Conservation (phyloP, 2,797 vertebrate genomes). For the Gephyroberyx darwinii region DNA sequence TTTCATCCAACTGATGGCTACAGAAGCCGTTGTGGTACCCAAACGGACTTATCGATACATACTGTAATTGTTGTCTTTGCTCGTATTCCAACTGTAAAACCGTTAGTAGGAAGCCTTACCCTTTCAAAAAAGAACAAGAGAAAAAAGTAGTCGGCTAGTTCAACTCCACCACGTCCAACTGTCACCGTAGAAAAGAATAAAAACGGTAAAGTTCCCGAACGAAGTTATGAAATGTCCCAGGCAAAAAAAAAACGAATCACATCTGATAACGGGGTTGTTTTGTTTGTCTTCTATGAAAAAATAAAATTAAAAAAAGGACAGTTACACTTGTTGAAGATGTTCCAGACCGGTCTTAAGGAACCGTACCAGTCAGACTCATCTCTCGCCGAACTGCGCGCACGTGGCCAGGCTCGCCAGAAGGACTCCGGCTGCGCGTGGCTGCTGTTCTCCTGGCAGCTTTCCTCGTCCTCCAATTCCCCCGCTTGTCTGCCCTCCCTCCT, state of each 20-base stretch:
- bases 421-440: conserved; percentile 49
- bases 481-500: conserved; percentile 2
- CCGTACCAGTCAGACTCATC: conserved; percentile 11
- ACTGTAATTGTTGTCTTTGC: not conserved
- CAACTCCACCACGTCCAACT: not conserved
- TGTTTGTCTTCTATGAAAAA: not conserved
- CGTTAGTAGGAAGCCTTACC: not conserved
- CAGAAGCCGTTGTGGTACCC: not conserved
- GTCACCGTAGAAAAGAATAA: not conserved
- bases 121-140: not conserved
- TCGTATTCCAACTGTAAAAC: not conserved
- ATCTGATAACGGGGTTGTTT: not conserved
- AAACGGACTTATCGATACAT: not conserved
- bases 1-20: not conserved
- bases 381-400: conserved; percentile 24
- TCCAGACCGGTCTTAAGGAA: conserved; percentile 13
- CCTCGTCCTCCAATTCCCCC: conserved; percentile 6
- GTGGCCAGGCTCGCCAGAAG: conserved; percentile 28
- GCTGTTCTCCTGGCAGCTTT: conserved; percentile 34
- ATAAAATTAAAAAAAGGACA: not conserved
- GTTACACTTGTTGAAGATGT: conserved; percentile 54
- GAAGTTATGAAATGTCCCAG: conserved; percentile 13
- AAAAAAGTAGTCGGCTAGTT: conserved; percentile 10
- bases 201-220: conserved; percentile 44
- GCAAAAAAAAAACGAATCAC: not conserved